Evolutionary conservation across 2,888 invertebrate species (phyloP).

Genomic region (Callyntrura guangdongensis): DNA sequence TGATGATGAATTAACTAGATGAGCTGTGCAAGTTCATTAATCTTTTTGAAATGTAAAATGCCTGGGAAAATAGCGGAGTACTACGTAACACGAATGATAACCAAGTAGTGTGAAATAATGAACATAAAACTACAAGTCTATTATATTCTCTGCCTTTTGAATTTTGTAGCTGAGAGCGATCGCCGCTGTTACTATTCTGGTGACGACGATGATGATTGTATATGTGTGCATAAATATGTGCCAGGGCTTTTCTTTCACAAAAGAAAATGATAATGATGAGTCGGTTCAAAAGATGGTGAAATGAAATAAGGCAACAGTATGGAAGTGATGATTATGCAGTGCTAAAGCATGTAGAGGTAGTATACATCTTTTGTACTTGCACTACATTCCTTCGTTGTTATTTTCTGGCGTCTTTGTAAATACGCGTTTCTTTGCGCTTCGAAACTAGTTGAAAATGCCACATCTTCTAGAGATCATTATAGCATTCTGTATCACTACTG

Average conservation of each 20-base stretch:
- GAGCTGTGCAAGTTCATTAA: conserved; percentile 26
- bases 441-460: too few species aligned
- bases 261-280: conserved; percentile 42
- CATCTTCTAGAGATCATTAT: conserved; percentile 40
- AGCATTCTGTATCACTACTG: conserved; percentile 1
- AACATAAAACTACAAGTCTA: neutral
- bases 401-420: neutral
- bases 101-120: neutral
- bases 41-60: conserved; percentile 31
- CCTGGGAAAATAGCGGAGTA: neutral
- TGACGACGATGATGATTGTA: neutral
- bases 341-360: conserved; percentile 16
- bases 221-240: neutral
- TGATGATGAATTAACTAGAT: conserved; percentile 46
- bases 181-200: neutral
- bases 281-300: neutral
- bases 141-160: neutral
- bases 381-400: neutral
- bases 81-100: conserved; percentile 15
- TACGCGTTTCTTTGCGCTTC: too few species aligned
- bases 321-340: neutral
- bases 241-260: conserved; percentile 20
- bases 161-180: neutral
- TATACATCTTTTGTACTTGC: neutral
- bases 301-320: conserved; percentile 26